A percentile compares a stretch with the other conserved stretches of the same genome.
phyloP scores from a whole-genome alignment of 2,888 invertebrate genomes.

The Endomychus coccineus region DNA sequence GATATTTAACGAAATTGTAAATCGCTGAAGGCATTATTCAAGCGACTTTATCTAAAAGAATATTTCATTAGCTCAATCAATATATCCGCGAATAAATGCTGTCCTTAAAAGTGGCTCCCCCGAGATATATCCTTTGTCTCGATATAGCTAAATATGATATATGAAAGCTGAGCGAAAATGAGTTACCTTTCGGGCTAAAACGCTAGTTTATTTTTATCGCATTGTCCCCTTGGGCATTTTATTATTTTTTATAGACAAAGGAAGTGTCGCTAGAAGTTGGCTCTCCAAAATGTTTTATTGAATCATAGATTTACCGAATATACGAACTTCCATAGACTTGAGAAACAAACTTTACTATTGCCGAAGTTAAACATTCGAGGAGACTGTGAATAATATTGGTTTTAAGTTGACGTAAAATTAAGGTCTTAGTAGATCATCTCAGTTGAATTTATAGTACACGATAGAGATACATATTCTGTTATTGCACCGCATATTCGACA shows the following conservation, averaged over 20 bases:
- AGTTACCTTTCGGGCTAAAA: constrained; percentile 20
- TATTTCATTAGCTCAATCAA: constrained; percentile 33
- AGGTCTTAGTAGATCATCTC: too few relatives aligned
- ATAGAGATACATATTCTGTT: too few relatives aligned
- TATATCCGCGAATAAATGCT: constrained; percentile 25
- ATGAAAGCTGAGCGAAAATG: constrained; percentile 17
- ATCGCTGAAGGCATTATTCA: constrained; percentile 24
- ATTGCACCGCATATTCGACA: too few relatives aligned
- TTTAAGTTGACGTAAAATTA: too few relatives aligned
- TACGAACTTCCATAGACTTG: too few relatives aligned
- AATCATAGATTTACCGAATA: too few relatives aligned
- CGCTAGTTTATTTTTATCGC: constrained; percentile 22
- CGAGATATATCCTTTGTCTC: constrained; percentile 4
- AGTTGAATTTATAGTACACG: too few relatives aligned
- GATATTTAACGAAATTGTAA: constrained; percentile 29
- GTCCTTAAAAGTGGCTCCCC: constrained; percentile 2
- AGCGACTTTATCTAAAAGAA: constrained; percentile 22
- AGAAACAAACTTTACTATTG: too few relatives aligned
- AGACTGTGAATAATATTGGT: too few relatives aligned
- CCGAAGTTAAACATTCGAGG: too few relatives aligned
- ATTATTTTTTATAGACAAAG: background rate
- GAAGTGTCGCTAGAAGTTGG: background rate
- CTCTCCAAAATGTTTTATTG: background rate
- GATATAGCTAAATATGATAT: constrained; percentile 19
- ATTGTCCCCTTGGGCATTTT: constrained; percentile 21